Percentiles rank a stretch among this genome's conserved stretches.
Evolutionary conservation across 1,140 invertebrate genomes (phyloP).

Genomic region (Drepana arcuata): DNA sequence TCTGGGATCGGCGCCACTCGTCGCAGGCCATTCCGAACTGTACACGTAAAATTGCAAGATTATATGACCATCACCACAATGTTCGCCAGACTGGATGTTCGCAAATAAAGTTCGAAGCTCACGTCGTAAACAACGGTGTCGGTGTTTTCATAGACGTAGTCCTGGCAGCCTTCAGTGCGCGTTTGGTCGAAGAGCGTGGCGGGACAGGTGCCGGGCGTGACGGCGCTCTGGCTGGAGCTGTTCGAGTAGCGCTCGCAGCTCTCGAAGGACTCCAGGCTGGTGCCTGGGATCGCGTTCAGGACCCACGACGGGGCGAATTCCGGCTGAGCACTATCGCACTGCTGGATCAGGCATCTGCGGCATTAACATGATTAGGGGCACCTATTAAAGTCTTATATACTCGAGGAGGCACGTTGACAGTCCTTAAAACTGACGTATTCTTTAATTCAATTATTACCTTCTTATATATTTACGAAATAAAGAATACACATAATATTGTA

Average conservation of each 20-base stretch:
- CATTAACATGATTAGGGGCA: too few species aligned
- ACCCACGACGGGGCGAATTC: slow-evolving; percentile 43
- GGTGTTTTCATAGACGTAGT: slow-evolving; percentile 44
- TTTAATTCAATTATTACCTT: too few species aligned
- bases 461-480: too few species aligned
- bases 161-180: slow-evolving; percentile 31
- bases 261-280: slow-evolving; percentile 25
- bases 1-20: slow-evolving; percentile 79
- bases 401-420: too few species aligned
- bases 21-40: slow-evolving; percentile 64
- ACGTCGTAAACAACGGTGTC: slow-evolving; percentile 60
- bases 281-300: slow-evolving; percentile 41
- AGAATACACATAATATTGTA: too few species aligned
- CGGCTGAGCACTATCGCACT: slow-evolving; percentile 41
- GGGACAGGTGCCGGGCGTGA: slow-evolving; percentile 28
- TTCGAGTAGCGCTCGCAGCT: slow-evolving; percentile 39
- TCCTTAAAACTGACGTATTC: too few species aligned
- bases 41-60: slow-evolving; percentile 10
- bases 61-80: not conserved
- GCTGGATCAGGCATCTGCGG: slow-evolving; percentile 45
- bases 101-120: slow-evolving; percentile 12
- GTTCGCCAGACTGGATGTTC: not conserved
- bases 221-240: slow-evolving; percentile 6
- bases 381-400: too few species aligned
- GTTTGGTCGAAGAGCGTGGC: slow-evolving; percentile 35